These are phyloP conservation scores for Neofelis nebulosa DNA, from an alignment of 2,113 vertebrate species.

Conservation along the genomic window DNA sequence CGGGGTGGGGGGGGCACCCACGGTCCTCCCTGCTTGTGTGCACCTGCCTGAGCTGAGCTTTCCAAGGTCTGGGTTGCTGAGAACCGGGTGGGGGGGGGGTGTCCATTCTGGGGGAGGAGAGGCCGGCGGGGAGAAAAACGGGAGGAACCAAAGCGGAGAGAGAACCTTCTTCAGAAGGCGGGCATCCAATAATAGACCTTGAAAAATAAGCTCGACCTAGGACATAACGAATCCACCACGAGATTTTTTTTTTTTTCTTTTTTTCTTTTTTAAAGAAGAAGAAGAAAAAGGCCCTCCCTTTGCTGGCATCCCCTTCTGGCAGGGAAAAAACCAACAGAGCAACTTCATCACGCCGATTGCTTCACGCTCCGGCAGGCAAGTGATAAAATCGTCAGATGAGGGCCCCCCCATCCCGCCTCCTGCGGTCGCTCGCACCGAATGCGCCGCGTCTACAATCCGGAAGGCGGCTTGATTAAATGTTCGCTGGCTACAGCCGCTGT, in stretches of 20 bases:
- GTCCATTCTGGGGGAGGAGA: not conserved
- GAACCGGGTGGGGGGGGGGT: no score
- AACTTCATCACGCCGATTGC: conserved; percentile 84
- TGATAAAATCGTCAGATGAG: conserved; percentile 86
- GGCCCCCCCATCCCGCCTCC: conserved; percentile 77
- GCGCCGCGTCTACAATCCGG: conserved; percentile 85
- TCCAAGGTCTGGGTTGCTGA: not conserved
- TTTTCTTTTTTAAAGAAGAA: not conserved
- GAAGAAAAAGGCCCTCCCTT: not conserved
- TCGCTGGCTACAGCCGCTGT: conserved; percentile 82
- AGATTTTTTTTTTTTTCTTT: accelerated
- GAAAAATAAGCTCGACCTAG: not conserved
- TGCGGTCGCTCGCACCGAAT: conserved; percentile 81
- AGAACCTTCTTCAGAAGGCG: not conserved
- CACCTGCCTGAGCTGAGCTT: not conserved
- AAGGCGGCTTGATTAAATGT: conserved; percentile 87
- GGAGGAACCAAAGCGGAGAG: not conserved
- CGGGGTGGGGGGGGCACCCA: no score
- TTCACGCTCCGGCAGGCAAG: conserved; percentile 86
- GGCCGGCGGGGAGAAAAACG: not conserved
- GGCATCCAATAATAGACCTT: not conserved
- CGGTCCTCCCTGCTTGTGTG: not conserved
- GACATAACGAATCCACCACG: not conserved
- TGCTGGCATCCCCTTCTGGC: conserved; percentile 67
- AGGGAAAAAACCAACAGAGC: conserved; percentile 64